Percentiles rank a stretch among this genome's conserved stretches.
phyloP scores from a whole-genome alignment of 2,888 invertebrate genomes.

The Cordylochernes scorpioides region DNA sequence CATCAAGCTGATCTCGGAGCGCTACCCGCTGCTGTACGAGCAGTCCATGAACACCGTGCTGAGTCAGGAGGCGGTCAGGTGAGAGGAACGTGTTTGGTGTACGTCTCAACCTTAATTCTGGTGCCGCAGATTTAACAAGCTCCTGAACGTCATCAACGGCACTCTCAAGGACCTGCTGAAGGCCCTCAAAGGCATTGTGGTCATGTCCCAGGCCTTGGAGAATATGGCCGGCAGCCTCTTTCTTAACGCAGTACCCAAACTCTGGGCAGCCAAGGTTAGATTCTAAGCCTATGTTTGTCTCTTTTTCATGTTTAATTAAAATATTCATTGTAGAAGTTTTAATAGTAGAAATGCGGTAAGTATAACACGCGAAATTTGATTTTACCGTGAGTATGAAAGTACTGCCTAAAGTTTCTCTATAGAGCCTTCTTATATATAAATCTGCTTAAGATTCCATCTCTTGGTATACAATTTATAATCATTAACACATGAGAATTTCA shows the following conservation, averaged over 20 bases:
- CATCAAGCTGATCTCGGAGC: too few species aligned
- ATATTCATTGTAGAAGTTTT: too few species aligned
- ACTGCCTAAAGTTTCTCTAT: too few species aligned
- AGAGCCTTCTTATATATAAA: too few species aligned
- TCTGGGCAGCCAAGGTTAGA: background rate
- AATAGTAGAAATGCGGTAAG: too few species aligned
- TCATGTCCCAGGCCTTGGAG: background rate
- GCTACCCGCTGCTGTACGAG: background rate
- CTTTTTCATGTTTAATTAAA: too few species aligned
- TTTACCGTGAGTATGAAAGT: too few species aligned
- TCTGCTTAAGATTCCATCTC: too few species aligned
- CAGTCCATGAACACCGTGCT: background rate
- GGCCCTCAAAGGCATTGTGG: background rate
- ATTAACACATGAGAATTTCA: too few species aligned
- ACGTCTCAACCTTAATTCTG: background rate
- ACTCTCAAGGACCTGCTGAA: background rate
- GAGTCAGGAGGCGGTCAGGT: background rate
- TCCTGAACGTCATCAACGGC: background rate
- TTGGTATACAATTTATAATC: too few species aligned
- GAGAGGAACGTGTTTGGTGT: background rate
- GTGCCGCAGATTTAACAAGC: background rate
- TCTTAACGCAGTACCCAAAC: background rate
- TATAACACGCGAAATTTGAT: too few species aligned
- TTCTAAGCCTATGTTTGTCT: too few species aligned
- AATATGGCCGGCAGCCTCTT: background rate